Evolutionary conservation across 1,140 invertebrate genomes (phyloP).

Genomic region (Formica exsecta): DNA sequence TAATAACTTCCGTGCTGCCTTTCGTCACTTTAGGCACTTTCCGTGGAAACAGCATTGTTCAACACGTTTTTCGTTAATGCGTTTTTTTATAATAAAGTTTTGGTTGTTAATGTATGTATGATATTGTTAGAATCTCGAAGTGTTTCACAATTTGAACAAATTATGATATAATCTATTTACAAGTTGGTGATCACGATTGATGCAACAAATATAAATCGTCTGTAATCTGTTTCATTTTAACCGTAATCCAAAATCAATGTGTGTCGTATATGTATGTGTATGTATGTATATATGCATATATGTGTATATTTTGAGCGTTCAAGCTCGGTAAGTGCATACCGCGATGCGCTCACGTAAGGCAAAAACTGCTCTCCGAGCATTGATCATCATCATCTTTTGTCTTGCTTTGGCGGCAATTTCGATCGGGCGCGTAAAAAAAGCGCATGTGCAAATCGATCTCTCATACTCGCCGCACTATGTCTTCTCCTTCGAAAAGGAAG

Average conservation of each 20-base stretch:
- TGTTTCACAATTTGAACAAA: conserved; percentile 32
- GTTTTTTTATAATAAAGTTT: conserved; percentile 63
- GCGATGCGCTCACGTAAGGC: conserved; percentile 56
- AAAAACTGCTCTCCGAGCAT: conserved; percentile 48
- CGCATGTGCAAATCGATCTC: conserved; percentile 11
- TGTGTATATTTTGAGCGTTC: conserved; percentile 44
- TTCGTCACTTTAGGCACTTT: conserved; percentile 70
- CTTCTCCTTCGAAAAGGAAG: conserved; percentile 2
- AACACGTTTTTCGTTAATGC: conserved; percentile 46
- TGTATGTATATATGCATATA: background rate
- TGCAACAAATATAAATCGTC: conserved; percentile 42
- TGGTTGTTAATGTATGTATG: conserved; percentile 70
- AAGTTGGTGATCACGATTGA: conserved; percentile 50
- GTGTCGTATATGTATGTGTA: background rate
- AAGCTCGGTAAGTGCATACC: conserved; percentile 57
- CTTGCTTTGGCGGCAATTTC: conserved; percentile 34
- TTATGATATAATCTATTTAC: conserved; percentile 56
- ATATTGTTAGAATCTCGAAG: conserved; percentile 53
- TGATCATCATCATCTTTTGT: background rate
- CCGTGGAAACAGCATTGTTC: conserved; percentile 62
- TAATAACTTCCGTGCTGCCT: conserved; percentile 46
- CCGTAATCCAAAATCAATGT: conserved; percentile 35
- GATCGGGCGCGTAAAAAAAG: conserved; percentile 18
- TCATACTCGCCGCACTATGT: background rate
- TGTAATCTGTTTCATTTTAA: conserved; percentile 46